These are phyloP conservation scores for Mallateleia sp. DNA, from an alignment of 2,888 invertebrate genomes.

Conservation along the genomic window DNA sequence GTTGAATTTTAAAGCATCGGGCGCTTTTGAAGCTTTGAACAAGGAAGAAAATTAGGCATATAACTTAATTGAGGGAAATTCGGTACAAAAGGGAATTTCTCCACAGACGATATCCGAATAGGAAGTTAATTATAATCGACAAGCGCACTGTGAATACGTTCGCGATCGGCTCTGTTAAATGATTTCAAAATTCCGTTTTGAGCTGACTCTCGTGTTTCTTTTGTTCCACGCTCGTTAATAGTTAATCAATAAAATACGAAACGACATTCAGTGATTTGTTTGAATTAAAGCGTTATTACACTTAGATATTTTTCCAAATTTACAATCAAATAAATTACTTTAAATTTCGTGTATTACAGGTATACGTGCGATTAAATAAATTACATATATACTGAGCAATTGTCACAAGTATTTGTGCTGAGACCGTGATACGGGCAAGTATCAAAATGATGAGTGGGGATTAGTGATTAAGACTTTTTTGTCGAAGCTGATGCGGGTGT, in stretches of 20 bases:
- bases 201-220: slow-evolving; percentile 3
- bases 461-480: slow-evolving; percentile 2
- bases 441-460: slow-evolving; percentile 34
- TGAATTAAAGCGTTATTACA: neutral
- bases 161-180: slow-evolving; percentile 38
- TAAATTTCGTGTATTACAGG: slow-evolving; percentile 31
- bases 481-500: neutral
- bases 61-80: slow-evolving; percentile 62
- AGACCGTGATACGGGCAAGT: slow-evolving; percentile 42
- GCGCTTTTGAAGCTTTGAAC: slow-evolving; percentile 74
- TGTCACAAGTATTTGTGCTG: slow-evolving; percentile 48
- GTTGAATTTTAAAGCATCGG: slow-evolving; percentile 71
- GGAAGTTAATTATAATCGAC: slow-evolving; percentile 49
- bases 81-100: slow-evolving; percentile 57
- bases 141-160: slow-evolving; percentile 23
- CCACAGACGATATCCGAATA: slow-evolving; percentile 71
- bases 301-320: neutral
- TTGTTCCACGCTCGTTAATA: neutral
- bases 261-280: neutral
- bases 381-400: slow-evolving; percentile 31
- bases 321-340: slow-evolving; percentile 15
- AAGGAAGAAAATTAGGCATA: slow-evolving; percentile 71
- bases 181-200: slow-evolving; percentile 37
- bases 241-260: slow-evolving; percentile 8
- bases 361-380: slow-evolving; percentile 50